phyloP scores from a whole-genome alignment of 2,797 vertebrate genomes.

The Myiotriccus ornatus region DNA sequence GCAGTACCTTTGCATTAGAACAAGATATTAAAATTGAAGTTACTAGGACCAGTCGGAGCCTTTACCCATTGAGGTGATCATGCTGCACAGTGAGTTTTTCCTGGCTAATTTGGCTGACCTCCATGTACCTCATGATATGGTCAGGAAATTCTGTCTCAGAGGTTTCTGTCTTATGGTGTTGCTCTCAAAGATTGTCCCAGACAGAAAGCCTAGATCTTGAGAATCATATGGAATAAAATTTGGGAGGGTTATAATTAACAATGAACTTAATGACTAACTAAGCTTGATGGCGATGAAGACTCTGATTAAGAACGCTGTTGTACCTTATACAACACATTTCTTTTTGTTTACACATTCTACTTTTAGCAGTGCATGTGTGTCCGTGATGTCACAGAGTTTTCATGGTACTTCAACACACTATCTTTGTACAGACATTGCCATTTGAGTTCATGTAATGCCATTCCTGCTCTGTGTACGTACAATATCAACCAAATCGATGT shows the following conservation, averaged over 20 bases:
- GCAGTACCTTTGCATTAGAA: neutral
- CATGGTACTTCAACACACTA: neutral
- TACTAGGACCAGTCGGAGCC: neutral
- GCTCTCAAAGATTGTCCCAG: neutral
- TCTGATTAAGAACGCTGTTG: neutral
- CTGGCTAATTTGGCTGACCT: neutral
- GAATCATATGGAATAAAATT: neutral
- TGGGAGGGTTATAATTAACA: neutral
- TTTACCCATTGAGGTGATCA: neutral
- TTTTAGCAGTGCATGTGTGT: neutral
- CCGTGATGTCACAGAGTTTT: neutral
- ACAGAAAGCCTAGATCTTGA: neutral
- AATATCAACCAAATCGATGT: neutral
- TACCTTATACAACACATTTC: neutral
- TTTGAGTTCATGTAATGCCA: neutral
- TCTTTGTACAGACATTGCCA: neutral
- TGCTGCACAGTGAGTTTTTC: accelerated
- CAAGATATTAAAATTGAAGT: neutral
- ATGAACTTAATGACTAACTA: neutral
- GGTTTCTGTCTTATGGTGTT: neutral
- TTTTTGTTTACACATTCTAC: neutral
- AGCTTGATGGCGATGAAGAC: neutral
- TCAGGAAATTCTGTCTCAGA: neutral
- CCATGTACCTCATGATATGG: neutral
- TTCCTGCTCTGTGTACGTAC: neutral